phyloP scores from a whole-genome alignment of 2,113 vertebrate genomes.

The Thamnophis sirtalis region DNA sequence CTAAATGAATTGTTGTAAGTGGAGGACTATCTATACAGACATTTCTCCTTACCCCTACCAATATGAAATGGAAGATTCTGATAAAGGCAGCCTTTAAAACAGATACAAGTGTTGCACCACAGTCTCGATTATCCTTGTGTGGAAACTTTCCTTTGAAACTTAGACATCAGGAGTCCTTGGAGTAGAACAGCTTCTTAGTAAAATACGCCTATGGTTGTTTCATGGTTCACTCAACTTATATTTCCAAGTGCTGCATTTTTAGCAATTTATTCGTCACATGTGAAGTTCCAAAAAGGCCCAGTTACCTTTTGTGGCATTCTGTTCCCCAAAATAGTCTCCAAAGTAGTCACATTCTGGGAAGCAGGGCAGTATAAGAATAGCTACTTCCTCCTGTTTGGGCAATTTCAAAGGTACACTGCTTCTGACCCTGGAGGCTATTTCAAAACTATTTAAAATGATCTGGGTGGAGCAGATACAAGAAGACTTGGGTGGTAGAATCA shows the following conservation, averaged over 20 bases:
- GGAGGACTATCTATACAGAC: background rate
- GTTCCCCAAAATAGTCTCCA: background rate
- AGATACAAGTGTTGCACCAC: background rate
- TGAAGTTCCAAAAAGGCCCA: background rate
- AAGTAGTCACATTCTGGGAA: background rate
- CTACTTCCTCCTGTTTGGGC: background rate
- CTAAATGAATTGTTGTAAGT: background rate
- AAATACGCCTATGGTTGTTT: background rate
- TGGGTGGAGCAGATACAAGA: background rate
- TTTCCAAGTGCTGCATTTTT: background rate
- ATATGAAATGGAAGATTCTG: background rate
- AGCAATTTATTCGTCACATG: background rate
- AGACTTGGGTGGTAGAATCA: background rate
- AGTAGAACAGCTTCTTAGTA: background rate
- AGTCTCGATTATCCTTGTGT: background rate
- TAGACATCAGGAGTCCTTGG: background rate
- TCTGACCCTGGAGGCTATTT: background rate
- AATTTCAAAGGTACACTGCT: background rate
- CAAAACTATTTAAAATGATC: background rate
- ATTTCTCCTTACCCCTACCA: background rate
- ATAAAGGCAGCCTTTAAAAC: background rate
- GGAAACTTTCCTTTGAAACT: background rate
- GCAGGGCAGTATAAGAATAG: too few relatives aligned
- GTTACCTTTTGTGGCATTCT: background rate
- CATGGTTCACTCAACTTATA: background rate